These are phyloP conservation scores for Dynastes grantii DNA, from an alignment of 2,888 invertebrate genomes.

Conservation along the genomic window DNA sequence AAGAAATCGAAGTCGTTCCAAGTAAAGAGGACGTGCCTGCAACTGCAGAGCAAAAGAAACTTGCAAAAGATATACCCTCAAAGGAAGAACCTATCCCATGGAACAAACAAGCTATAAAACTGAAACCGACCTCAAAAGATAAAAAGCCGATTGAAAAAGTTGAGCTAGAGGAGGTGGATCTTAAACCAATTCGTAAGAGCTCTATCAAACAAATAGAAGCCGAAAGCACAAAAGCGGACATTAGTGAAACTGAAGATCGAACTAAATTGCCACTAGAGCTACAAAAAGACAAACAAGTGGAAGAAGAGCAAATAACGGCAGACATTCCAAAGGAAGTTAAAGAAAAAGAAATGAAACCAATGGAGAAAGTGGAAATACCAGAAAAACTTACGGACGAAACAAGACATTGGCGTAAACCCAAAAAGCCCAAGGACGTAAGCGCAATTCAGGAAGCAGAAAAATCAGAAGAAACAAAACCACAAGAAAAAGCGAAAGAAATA, in stretches of 20 bases:
- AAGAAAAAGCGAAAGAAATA: conserved; percentile 54
- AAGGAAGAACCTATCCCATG: conserved; percentile 68
- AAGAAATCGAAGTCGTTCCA: background rate
- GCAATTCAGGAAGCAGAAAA: conserved; percentile 24
- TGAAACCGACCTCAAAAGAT: conserved; percentile 69
- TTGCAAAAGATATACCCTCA: conserved; percentile 36
- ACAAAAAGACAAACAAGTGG: conserved; percentile 51
- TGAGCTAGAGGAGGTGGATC: conserved; percentile 70
- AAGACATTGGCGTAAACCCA: conserved; percentile 44
- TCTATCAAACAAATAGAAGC: conserved; percentile 29
- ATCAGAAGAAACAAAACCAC: conserved; percentile 31
- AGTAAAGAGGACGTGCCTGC: background rate
- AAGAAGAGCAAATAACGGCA: conserved; percentile 38
- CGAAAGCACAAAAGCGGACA: conserved; percentile 51
- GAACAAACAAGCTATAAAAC: conserved; percentile 76
- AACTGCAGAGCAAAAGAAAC: conserved; percentile 5
- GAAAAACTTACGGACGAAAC: conserved; percentile 51
- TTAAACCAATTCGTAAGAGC: conserved; percentile 71
- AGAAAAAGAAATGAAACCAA: conserved; percentile 46
- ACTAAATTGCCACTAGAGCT: conserved; percentile 41
- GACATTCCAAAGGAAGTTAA: conserved; percentile 27
- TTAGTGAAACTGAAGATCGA: conserved; percentile 38
- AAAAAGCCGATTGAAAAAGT: conserved; percentile 67
- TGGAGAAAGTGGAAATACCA: conserved; percentile 61
- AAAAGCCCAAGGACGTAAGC: conserved; percentile 1